Conservation (phyloP, 2,888 invertebrate genomes). For the Teleogryllus oceanicus region DNA sequence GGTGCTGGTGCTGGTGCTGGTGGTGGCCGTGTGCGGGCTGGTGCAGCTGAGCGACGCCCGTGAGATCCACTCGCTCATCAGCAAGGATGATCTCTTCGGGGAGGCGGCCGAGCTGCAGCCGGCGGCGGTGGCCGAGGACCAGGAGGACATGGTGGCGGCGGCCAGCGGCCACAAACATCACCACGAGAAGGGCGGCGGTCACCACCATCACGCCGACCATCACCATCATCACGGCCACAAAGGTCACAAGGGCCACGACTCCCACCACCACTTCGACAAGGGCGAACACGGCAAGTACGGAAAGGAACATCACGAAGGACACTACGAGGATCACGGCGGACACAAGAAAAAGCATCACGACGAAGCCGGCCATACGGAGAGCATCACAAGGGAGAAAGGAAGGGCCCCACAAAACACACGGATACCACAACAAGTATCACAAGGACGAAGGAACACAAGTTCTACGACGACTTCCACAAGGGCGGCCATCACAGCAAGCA, state of each 20-base stretch:
- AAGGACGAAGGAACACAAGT: conserved; percentile 82
- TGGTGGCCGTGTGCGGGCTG: neutral
- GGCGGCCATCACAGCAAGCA: conserved; percentile 78
- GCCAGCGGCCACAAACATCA: conserved; percentile 54
- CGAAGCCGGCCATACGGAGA: conserved; percentile 62
- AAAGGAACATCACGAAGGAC: conserved; percentile 62
- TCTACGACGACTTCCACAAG: conserved; percentile 81
- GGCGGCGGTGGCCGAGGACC: conserved; percentile 26
- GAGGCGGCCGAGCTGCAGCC: conserved; percentile 28
- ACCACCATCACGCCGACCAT: conserved; percentile 40
- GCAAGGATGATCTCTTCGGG: conserved; percentile 21
- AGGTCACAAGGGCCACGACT: conserved; percentile 74
- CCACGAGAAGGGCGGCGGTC: conserved; percentile 63
- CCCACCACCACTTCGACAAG: conserved; percentile 72
- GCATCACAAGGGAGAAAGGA: conserved; percentile 64
- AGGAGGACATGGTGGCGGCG: conserved; percentile 41
- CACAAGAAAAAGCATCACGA: conserved; percentile 64
- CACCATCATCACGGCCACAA: conserved; percentile 61
- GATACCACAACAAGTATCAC: conserved; percentile 81
- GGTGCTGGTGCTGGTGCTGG: neutral
- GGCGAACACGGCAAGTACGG: conserved; percentile 75
- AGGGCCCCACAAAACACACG: conserved; percentile 81
- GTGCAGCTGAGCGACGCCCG: neutral
- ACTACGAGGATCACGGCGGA: conserved; percentile 60
- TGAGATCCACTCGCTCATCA: neutral